phyloP scores from a whole-genome alignment of 1,140 invertebrate species.

The Mylabris phalerata region DNA sequence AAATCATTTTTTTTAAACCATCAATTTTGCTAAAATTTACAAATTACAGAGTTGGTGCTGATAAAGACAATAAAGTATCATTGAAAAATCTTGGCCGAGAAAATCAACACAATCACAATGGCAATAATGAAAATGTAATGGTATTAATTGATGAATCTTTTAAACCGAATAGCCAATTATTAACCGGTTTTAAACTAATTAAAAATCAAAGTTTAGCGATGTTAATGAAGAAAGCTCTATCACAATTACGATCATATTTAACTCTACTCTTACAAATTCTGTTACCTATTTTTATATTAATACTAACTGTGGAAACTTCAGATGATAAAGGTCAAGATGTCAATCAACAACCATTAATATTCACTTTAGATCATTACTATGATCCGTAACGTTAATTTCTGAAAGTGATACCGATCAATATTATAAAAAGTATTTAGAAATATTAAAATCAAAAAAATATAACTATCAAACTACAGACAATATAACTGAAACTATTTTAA shows the following conservation, averaged over 20 bases:
- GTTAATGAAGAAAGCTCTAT: slow-evolving; percentile 52
- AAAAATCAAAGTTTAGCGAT: slow-evolving; percentile 54
- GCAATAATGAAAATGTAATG: slow-evolving; percentile 28
- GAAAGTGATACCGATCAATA: not conserved
- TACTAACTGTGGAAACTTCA: slow-evolving; percentile 39
- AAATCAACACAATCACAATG: not conserved
- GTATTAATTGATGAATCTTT: slow-evolving; percentile 69
- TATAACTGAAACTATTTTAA: not conserved
- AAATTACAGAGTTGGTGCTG: slow-evolving; percentile 44
- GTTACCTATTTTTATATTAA: slow-evolving; percentile 52
- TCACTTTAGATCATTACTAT: slow-evolving; percentile 31
- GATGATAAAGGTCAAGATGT: slow-evolving; percentile 37
- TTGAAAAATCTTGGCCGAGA: slow-evolving; percentile 15
- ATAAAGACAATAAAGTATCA: slow-evolving; percentile 7
- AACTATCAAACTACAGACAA: not conserved
- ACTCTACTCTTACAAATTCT: slow-evolving; percentile 50
- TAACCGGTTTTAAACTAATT: slow-evolving; percentile 41
- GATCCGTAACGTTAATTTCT: slow-evolving; percentile 38
- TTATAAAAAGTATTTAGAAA: not conserved
- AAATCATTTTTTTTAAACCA: slow-evolving; percentile 31
- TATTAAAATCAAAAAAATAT: not conserved
- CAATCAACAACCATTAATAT: slow-evolving; percentile 40
- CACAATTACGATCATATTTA: slow-evolving; percentile 48
- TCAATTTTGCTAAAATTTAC: not conserved
- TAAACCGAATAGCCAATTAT: slow-evolving; percentile 44